Evolutionary conservation across 2,113 vertebrate species (phyloP), one percentile per base, ranked within the genome.

Genomic region (Zingel zingel): DNA sequence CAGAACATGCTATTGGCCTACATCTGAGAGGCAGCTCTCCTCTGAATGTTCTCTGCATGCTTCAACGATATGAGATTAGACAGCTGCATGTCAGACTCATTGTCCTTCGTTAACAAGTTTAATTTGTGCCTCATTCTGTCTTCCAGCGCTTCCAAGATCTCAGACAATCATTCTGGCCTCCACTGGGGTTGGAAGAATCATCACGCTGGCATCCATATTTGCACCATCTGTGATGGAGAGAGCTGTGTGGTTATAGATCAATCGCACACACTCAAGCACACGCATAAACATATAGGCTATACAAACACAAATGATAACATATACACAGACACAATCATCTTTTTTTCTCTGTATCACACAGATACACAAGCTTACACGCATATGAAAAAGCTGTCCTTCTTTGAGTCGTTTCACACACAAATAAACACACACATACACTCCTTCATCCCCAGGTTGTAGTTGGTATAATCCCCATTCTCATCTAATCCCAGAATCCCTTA

Each of bases 81-180:
- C 92, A 92, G 88, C 88, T 92, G 92, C 88, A 83, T 90, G 91
- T 94, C 92, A 90, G 71, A 83, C 84, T 92, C 90, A 89, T 93
- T 93, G 92, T 94, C 94, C 89, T 93, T 92, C 81, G 87, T 91
- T 92, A 93, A 93, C 89, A 92, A 91, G 89, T 91, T 82, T 93
- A 92, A 94, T 94, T 92, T 91, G 90, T 91, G 93, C 88, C 86
- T 85, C 90, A 82, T 90, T 93, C 93, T 88, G 86, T 90, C 82
- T 88, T 87, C 87, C 74, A 82, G 84, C 88, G 87, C 91, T 88
- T 93, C 92, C 93, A 93, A 92, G 87, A 94, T 91, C 91, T 88
- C 92, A 89, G 87, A 93, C 88, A 91, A 93, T 94, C 88, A 90
- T 85, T 88, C 88, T 91, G 91, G 88, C 89, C 85, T 89, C 94